These are phyloP conservation scores for Pluvianellus socialis DNA, from an alignment of 2,113 vertebrate species.

Conservation along the genomic window DNA sequence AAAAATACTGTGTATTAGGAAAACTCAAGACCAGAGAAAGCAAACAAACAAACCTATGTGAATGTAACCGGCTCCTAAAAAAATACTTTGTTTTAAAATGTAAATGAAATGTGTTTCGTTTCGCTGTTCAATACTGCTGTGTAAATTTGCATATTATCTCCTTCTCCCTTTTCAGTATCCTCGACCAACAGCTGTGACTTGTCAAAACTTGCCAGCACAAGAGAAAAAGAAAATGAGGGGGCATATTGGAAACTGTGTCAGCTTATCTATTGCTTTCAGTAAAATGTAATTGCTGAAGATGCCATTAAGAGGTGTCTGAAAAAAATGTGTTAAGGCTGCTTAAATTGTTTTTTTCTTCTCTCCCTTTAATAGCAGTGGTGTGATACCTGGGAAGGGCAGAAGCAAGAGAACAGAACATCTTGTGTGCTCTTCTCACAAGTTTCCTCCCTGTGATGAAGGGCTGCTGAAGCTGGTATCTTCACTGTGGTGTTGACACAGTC, in stretches of 20 bases:
- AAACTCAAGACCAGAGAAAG: not conserved
- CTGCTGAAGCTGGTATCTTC: not conserved
- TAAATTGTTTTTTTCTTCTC: not conserved
- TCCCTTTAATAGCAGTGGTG: not conserved
- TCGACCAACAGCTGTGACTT: constrained; percentile 67
- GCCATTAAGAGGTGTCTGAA: constrained; percentile 51
- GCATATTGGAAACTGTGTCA: constrained; percentile 54
- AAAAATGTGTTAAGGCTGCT: constrained; percentile 40
- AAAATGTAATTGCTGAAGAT: constrained; percentile 65
- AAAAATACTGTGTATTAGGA: not conserved
- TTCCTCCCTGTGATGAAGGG: not conserved
- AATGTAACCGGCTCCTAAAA: not conserved
- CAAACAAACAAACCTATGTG: not conserved
- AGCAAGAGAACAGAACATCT: not conserved
- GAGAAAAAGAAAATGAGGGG: constrained; percentile 58
- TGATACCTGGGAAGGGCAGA: constrained; percentile 29
- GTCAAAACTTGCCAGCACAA: constrained; percentile 66
- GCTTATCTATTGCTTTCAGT: constrained; percentile 57
- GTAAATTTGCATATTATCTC: constrained; percentile 67
- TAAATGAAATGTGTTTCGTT: constrained; percentile 40
- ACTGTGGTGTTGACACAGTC: not conserved
- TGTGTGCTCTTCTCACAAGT: not conserved
- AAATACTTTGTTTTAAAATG: constrained; percentile 20
- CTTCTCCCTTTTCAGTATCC: constrained; percentile 53
- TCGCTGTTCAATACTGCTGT: constrained; percentile 8